Base-by-base conservation (phyloP, 92 coral and sea anemone species). In the Pocillopora meandrina region DNA sequence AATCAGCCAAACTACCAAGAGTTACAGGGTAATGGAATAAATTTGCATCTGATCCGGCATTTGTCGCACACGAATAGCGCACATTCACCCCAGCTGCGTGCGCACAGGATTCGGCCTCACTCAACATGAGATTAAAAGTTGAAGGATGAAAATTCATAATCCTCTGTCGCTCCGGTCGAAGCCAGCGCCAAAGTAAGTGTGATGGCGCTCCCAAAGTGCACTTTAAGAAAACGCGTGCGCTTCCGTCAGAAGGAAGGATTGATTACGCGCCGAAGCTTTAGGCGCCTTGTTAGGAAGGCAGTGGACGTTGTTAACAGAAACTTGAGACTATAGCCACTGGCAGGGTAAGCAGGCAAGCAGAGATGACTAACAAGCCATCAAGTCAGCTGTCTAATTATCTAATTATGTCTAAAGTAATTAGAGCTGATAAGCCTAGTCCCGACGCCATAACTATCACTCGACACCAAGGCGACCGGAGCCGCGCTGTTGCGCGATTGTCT, bases 361-460 rank as follows among this genome's bases (percentile, higher is more conserved):
- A 88, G 85, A 87, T 82, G 89, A 76, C 95, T 94, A 94, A 94
- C 95, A 92, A 94, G 98, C 93, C 90, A 91, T 87, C 92, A 92
- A 87, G 89, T 82, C 89, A 94, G 76, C 98, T 94, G 98, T 92
- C 98, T 80, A 84, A 94, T 94, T 94, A 94, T 94, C 95, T 94
- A 85, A 92, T 94, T 94, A 92, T 91, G 76, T 56, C 88, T 74
- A 71, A 89, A 87, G 85, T 74, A 83, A 83, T 81, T 76, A 81
- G 61, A 60, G 83, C 82, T 74, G 93, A 90, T 90, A 90, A 86
- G 82, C 77, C 80, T 70, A 80, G 91, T 76, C 80, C 88, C 88
- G 79, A 83, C 83, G 88, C 71, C 82, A 84, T 17, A 84, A 74
- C 36, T 56, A 84, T 84, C 88, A 84, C 88, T 84, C 83, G 52